These are phyloP conservation scores for Acropternis orthonyx DNA, from an alignment of 2,797 vertebrate genomes.

Conservation along the genomic window DNA sequence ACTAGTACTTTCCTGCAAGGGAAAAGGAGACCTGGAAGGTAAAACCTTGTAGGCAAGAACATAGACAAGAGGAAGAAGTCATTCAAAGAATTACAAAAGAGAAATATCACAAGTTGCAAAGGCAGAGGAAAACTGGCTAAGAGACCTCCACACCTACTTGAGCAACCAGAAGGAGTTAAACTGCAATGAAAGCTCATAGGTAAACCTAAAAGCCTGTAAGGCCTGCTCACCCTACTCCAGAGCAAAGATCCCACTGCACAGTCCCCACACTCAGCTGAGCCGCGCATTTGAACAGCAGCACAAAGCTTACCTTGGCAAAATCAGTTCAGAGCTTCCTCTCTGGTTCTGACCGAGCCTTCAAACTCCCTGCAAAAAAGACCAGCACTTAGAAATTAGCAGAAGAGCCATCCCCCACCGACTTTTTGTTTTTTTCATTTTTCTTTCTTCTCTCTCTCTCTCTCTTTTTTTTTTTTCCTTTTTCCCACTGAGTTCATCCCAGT, in stretches of 20 bases:
- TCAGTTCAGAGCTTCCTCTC: background rate
- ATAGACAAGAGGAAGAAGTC: background rate
- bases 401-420: accelerated
- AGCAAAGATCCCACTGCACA: no score
- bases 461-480: no score
- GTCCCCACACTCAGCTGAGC: accelerated
- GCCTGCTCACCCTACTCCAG: background rate
- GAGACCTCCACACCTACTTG: background rate
- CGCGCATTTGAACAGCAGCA: accelerated
- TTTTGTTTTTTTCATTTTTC: accelerated
- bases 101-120: background rate
- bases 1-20: background rate
- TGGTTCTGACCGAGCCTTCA: background rate
- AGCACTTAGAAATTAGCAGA: background rate
- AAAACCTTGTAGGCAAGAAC: background rate
- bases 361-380: background rate
- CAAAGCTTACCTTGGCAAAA: background rate
- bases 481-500: background rate
- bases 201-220: background rate
- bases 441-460: background rate
- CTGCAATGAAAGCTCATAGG: background rate
- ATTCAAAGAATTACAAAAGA: background rate
- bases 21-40: background rate
- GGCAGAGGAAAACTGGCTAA: background rate
- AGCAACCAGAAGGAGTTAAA: background rate